Base-by-base conservation (phyloP, 1,140 invertebrate species). In the Choristoneura fumiferana region DNA sequence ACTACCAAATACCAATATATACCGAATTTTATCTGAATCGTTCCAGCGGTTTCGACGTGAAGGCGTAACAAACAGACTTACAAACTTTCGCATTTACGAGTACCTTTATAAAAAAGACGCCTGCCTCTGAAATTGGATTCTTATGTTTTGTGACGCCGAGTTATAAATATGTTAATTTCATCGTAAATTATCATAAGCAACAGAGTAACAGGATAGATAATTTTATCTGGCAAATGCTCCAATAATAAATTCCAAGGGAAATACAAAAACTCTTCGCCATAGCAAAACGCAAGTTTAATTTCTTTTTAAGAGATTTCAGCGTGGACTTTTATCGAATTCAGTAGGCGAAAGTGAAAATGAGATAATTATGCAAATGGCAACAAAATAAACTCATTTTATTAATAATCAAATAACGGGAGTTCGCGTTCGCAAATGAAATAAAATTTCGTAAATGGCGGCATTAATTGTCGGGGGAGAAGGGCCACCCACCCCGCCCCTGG, bases 321-420 rank as follows among this genome's bases (percentile, higher is more conserved):
- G 58, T 54, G 53, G 58, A 61, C 64, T 65, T 73, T 74, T 71
- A 76, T 77, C 71, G 68, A 67, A 73, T 79, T 69, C 70, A 61
- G 72, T 58, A 45, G 63, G 53, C 58, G 62, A 61, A 76, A 83
- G 73, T 75, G 72, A 81, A 81, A 80, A 78, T 82, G 76, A 85
- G 81, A 85, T 78, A 85, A 80, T 85, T 85, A 85, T 83, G 82
- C 77, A 83, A 85, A 85, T 83, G 62, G 62, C 62, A 69, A 78
- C 70, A 76, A 84, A 82, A 84, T 84, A 84, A 84, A 84, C 75
- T 82, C 78, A 82, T 82, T 84, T 82, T 80, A 82, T 79, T 84
- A 84, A 81, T 82, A 84, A 82, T 81, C 76, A 81, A 84, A 86
- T 84, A 78, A 78, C 71, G 67, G 69, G 71, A 79, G 71, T 81